Conservation (phyloP, 2,888 invertebrate genomes). For the Himalopsyche japonica region DNA sequence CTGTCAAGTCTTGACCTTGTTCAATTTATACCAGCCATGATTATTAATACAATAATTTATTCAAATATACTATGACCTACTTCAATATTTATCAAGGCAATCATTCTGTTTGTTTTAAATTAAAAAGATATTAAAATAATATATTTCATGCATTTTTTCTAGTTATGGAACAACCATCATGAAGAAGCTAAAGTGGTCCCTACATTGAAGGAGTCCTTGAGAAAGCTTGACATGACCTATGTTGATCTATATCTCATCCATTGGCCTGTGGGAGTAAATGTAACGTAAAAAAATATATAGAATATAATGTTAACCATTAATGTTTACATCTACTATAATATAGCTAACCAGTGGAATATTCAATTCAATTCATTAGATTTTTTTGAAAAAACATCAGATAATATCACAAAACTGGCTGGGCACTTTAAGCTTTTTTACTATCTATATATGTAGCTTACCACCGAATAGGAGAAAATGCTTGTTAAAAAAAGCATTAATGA, state of each 20-base stretch:
- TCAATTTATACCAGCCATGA: background rate
- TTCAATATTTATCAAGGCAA: no score
- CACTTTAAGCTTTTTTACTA: no score
- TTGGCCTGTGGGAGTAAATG: slow-evolving; percentile 74
- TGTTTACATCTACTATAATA: no score
- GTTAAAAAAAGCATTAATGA: no score
- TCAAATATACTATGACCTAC: background rate
- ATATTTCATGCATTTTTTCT: slow-evolving; percentile 36
- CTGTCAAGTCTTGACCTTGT: background rate
- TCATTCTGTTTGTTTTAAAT: no score
- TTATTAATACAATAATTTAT: background rate
- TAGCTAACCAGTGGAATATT: no score
- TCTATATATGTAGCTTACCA: no score
- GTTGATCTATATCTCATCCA: slow-evolving; percentile 83
- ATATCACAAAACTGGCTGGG: no score
- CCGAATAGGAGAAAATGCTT: no score
- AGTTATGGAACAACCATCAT: slow-evolving; percentile 62
- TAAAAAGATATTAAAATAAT: background rate
- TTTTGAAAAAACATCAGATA: no score
- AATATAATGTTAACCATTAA: background rate
- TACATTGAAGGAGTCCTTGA: slow-evolving; percentile 66
- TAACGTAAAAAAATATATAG: slow-evolving; percentile 42
- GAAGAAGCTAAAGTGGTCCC: slow-evolving; percentile 67
- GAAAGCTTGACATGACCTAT: slow-evolving; percentile 70
- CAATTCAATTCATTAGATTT: no score